Evolutionary conservation across 2,797 vertebrate genomes (phyloP).

Genomic region (Tenualosa thibaudeaui): DNA sequence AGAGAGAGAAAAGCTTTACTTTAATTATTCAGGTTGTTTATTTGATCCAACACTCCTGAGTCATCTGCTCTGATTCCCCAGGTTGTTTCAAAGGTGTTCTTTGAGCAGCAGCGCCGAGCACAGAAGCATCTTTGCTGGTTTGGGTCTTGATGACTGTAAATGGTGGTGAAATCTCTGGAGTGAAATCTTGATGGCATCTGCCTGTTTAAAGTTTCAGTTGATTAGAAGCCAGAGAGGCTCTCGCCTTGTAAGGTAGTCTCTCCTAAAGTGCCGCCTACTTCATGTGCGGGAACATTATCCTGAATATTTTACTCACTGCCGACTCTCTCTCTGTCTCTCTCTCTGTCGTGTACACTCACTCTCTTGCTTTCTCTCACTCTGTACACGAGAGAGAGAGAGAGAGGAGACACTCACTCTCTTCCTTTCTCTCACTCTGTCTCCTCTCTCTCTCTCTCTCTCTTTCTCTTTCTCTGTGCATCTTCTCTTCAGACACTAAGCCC

Average conservation of each 20-base stretch:
- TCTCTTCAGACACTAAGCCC: background rate
- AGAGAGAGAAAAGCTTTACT: slow-evolving; percentile 13
- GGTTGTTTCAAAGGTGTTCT: background rate
- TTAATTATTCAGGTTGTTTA: slow-evolving; percentile 24
- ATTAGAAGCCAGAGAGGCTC: slow-evolving; percentile 20
- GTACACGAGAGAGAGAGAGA: no score
- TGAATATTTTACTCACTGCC: slow-evolving; percentile 7
- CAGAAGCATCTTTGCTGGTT: slow-evolving; percentile 9
- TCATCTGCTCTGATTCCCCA: background rate
- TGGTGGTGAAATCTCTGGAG: slow-evolving; percentile 15
- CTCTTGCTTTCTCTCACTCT: background rate
- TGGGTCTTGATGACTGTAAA: slow-evolving; percentile 15
- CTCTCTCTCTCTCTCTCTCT: background rate
- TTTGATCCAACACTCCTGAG: slow-evolving; percentile 1
- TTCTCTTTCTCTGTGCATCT: background rate
- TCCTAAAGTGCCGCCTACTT: background rate
- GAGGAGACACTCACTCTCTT: background rate
- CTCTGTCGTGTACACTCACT: background rate
- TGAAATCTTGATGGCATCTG: slow-evolving; percentile 33
- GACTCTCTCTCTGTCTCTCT: background rate
- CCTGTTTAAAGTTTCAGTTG: slow-evolving; percentile 41
- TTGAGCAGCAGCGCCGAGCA: background rate
- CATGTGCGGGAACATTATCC: slow-evolving; percentile 8
- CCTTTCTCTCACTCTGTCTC: background rate
- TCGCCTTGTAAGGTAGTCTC: background rate